Evolutionary conservation across 2,888 invertebrate species (phyloP), one percentile per base, ranked within the genome.

Genomic region (Pollenia angustigena): DNA sequence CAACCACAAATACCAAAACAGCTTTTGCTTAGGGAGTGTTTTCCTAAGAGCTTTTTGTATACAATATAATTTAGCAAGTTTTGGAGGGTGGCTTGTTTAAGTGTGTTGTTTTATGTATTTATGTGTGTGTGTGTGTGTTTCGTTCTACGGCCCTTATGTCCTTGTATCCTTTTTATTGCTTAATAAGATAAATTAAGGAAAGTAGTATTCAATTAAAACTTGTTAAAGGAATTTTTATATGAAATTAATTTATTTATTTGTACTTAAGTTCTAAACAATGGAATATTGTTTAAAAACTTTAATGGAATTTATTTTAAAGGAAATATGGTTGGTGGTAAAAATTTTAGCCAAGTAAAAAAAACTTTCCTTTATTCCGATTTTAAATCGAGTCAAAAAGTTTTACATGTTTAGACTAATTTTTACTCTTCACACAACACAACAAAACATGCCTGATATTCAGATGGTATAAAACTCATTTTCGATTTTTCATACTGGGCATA

Each of bases 1-100:
- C 90, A 91, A 91, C 88, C 88, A 89, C 81, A 89, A 88, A 74
- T 88, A 83, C 50, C 58, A 79, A 66, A 81, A 74, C 50, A 72
- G 42, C 8, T 10, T 10, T 46, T 44, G 68, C 74, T 60, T 16
- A 52, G 68, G 68, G 84, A 66, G 44, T 80, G 76, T 88, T 83
- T 78, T 80, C 76, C 71, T 88, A 62, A 85, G n/a, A n/a, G 78
- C 23, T 32, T 46, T 81, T 52, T 16, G n/a, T 14, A 1, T 14
- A 11, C 11, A 50, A 52, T 48, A 3, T 64, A 16, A 40, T 66
- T 66, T 14, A 48, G 16, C 3, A 54, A 69, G 16, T 76, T 82
- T 75, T 44, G 16, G 60, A 69, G 81, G 52, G 56, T 42, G 42
- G 42, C 42, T 52, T 62, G 40, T 72, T 32, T 32, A 18, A 23